Conservation (phyloP, 2,888 invertebrate genomes). For the Andrena flavipes region DNA sequence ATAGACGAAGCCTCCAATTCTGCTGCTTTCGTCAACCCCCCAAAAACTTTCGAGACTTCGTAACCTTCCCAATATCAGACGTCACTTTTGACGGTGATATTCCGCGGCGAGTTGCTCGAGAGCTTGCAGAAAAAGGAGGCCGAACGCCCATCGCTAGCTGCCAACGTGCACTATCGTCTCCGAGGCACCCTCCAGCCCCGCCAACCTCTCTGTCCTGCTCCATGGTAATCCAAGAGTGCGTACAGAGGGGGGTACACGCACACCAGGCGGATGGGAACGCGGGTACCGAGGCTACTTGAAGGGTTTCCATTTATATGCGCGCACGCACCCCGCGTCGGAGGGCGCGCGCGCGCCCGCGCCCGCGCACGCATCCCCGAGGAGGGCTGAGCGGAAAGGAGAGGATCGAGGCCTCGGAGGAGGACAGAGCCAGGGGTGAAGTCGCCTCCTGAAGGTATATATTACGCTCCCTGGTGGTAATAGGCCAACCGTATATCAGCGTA, state of each 20-base stretch:
- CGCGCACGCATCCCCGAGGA: slow-evolving; percentile 45
- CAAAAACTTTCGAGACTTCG: neutral
- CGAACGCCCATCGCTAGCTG: slow-evolving; percentile 26
- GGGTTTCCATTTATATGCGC: slow-evolving; percentile 84
- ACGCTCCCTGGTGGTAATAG: slow-evolving; percentile 73
- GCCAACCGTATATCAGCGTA: slow-evolving; percentile 73
- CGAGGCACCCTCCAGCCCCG: slow-evolving; percentile 24
- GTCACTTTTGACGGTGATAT: neutral
- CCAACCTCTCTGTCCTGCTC: slow-evolving; percentile 29
- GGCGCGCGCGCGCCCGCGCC: slow-evolving; percentile 45
- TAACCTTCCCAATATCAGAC: neutral
- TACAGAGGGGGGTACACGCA: slow-evolving; percentile 59
- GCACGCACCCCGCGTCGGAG: slow-evolving; percentile 76
- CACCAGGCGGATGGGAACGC: slow-evolving; percentile 66
- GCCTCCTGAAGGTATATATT: slow-evolving; percentile 64
- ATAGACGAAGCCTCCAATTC: no score
- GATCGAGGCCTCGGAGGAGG: slow-evolving; percentile 20
- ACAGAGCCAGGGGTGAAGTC: slow-evolving; percentile 44
- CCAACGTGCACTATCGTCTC: slow-evolving; percentile 47
- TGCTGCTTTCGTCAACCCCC: neutral
- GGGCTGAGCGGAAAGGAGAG: slow-evolving; percentile 39
- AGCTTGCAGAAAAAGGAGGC: neutral
- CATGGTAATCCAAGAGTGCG: slow-evolving; percentile 69
- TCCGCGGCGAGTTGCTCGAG: neutral
- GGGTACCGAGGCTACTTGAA: slow-evolving; percentile 80